Evolutionary conservation across 2,888 invertebrate species (phyloP).

Genomic region (Suillia variegata): DNA sequence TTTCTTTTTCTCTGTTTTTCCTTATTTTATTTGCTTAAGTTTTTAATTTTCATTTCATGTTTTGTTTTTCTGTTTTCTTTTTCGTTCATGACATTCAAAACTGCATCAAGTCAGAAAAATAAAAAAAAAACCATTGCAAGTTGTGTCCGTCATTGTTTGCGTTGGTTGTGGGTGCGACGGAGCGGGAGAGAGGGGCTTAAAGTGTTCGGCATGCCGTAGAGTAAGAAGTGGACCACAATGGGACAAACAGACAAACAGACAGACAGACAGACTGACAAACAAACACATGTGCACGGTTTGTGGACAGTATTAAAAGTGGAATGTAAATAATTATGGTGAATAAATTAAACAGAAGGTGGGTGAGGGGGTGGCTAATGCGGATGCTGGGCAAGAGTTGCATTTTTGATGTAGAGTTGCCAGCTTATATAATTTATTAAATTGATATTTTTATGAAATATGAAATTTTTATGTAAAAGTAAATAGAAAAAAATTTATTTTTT

Average conservation of each 20-base stretch:
- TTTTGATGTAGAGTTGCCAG: background rate
- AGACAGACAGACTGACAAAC: too few relatives aligned
- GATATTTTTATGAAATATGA: background rate
- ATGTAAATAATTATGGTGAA: slow-evolving; percentile 37
- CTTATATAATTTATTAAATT: background rate
- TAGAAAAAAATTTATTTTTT: background rate
- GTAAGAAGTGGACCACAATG: slow-evolving; percentile 3
- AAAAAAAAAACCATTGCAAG: background rate
- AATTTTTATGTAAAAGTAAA: background rate
- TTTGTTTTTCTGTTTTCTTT: too few relatives aligned
- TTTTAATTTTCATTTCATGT: slow-evolving; percentile 20
- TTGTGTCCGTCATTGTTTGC: background rate
- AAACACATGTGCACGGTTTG: background rate
- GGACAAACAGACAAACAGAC: too few relatives aligned
- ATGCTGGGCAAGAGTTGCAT: background rate
- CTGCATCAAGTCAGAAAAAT: background rate
- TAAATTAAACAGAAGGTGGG: slow-evolving; percentile 34
- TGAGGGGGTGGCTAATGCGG: too few relatives aligned
- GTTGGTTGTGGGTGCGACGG: background rate
- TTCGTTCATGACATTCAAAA: slow-evolving; percentile 12
- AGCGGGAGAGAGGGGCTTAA: background rate
- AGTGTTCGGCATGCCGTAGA: too few relatives aligned
- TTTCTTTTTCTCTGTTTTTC: background rate
- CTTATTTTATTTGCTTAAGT: slow-evolving; percentile 15
- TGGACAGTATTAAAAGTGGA: slow-evolving; percentile 29